Evolutionary conservation across 2,113 vertebrate genomes (phyloP).

Genomic region (Plestiodon gilberti): DNA sequence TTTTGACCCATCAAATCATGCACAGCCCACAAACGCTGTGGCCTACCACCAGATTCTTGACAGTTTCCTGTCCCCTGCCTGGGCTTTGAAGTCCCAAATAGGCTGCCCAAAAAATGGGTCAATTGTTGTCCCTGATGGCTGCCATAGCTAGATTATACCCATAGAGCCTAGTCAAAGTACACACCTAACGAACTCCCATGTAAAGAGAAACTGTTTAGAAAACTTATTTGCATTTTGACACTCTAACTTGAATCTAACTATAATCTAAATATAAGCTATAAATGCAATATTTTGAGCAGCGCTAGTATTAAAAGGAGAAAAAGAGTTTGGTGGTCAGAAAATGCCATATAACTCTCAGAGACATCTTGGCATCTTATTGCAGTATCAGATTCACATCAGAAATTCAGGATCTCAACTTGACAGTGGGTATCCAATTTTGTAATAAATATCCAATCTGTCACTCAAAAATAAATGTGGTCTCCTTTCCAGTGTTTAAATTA

Average conservation of each 20-base stretch:
- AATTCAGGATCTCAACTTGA: conserved; percentile 3
- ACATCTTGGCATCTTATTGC: background rate
- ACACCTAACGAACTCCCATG: no score
- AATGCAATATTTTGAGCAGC: background rate
- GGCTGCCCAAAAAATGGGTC: background rate
- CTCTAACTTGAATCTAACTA: background rate
- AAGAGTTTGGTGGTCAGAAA: background rate
- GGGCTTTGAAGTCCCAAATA: background rate
- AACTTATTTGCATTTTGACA: background rate
- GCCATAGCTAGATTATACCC: background rate
- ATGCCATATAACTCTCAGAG: background rate
- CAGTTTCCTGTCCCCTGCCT: background rate
- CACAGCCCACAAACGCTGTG: background rate
- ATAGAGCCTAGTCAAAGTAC: background rate
- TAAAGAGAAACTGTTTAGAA: background rate
- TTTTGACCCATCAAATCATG: background rate
- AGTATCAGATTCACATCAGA: conserved; percentile 7
- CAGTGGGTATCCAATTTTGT: background rate
- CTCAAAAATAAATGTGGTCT: conserved; percentile 19
- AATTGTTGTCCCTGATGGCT: background rate
- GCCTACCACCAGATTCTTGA: background rate
- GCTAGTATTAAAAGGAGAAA: background rate
- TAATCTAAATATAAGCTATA: background rate
- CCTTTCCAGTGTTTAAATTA: background rate
- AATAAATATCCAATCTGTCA: conserved; percentile 4